Evolutionary conservation across 1,140 invertebrate genomes (phyloP).

Genomic region (Matsumurasca onukii): DNA sequence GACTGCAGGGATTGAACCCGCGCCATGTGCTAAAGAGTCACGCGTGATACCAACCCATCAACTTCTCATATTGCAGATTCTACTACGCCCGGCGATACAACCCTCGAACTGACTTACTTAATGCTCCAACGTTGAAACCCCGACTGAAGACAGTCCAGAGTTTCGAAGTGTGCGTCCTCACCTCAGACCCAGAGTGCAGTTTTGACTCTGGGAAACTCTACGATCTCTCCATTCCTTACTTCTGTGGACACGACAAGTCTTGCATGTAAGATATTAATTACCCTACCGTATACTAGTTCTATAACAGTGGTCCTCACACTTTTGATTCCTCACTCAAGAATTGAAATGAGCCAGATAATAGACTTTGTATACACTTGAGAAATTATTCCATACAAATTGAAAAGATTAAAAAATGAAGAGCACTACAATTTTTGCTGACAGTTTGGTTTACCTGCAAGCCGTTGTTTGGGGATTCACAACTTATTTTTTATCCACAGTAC

Average conservation of each 20-base stretch:
- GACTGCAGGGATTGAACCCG: too few relatives aligned
- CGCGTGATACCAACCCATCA: too few relatives aligned
- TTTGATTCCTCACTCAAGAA: background rate
- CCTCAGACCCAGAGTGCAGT: slow-evolving; percentile 47
- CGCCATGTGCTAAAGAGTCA: too few relatives aligned
- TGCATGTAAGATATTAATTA: slow-evolving; percentile 56
- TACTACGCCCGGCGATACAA: slow-evolving; percentile 43
- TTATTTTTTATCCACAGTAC: too few relatives aligned
- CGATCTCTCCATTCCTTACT: slow-evolving; percentile 60
- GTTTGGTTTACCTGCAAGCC: too few relatives aligned
- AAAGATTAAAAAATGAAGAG: too few relatives aligned
- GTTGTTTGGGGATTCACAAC: too few relatives aligned
- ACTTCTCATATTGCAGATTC: too few relatives aligned
- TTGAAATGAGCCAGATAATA: background rate
- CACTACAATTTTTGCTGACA: too few relatives aligned
- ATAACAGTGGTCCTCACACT: background rate
- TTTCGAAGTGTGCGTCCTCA: slow-evolving; percentile 50
- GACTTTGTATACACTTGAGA: too few relatives aligned
- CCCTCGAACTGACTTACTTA: slow-evolving; percentile 16
- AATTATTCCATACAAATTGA: too few relatives aligned
- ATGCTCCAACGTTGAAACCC: slow-evolving; percentile 1
- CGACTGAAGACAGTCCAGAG: slow-evolving; percentile 19
- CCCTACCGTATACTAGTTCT: slow-evolving; percentile 19
- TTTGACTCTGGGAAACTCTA: slow-evolving; percentile 48
- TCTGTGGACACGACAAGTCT: slow-evolving; percentile 62